Base-by-base conservation (phyloP, 2,797 vertebrate species). In the Iguana delicatissima region DNA sequence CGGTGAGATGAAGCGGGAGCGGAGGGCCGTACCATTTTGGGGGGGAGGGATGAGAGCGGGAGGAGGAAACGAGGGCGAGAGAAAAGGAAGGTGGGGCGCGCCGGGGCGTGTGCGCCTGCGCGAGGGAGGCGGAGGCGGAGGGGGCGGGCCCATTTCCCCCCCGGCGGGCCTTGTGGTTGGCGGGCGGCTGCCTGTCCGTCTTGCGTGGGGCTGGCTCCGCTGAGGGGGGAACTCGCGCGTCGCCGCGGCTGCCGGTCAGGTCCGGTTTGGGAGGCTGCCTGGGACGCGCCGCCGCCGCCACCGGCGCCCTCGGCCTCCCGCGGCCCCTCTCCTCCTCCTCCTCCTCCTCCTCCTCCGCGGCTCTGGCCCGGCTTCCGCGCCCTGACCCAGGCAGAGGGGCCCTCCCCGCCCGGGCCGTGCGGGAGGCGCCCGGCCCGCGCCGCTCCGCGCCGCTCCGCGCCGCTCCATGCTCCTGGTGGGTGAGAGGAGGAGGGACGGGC, bases 391-490 rank as follows among this genome's bases (percentile, higher is more conserved):
- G 42, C 80, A 59, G 55, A 88, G 90, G 3, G 81, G 79, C n/a
- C 82, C 91, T 83, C 85, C 92, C 62, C 89, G 93, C 90, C 92
- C 88, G 85, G 77, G 87, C 64, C 87, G 88, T 79, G 92, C 91
- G 94, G 96, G 94, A 94, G 93, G 95, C 89, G 96, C 95, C 95
- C 93, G 93, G 42, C 42, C 42, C 42, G 42, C 42, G 3, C 42
- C 42, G 42, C 84, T 86, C 77, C 42, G 42, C 42, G 3, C 42
- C 42, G 42, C 84, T 86, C 77, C 93, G 92, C 92, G 88, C 89
- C 90, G 74, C 77, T 95, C 95, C 93, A 95, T 95, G 95, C 95
- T 86, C 92, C 89, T 80, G 91, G 96, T 94, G 91, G 90, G 94
- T 94, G 42, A 3, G 93, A 92, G 95, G 90, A 91, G 91, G 94